Percentiles rank a stretch among this genome's conserved stretches.
phyloP scores from a whole-genome alignment of 2,797 vertebrate species.

The Limnodromus scolopaceus region DNA sequence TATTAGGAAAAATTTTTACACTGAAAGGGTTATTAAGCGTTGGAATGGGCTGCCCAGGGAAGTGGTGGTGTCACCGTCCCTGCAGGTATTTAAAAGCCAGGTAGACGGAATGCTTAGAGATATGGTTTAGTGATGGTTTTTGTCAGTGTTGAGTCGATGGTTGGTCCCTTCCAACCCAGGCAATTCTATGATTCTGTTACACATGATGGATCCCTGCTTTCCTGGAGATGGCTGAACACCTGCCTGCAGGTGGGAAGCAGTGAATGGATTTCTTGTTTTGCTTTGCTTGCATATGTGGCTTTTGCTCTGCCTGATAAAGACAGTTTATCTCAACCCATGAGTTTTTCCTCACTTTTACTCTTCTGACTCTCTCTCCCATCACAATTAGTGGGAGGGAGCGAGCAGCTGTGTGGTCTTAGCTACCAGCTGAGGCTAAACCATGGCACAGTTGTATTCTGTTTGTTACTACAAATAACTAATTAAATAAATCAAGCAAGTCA shows the following conservation, averaged over 20 bases:
- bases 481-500: background rate
- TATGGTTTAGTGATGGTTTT: too few species aligned
- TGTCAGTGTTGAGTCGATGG: too few species aligned
- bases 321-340: background rate
- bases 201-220: background rate
- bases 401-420: background rate
- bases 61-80: too few species aligned
- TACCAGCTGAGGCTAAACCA: background rate
- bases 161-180: too few species aligned
- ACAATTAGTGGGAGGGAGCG: background rate
- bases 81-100: too few species aligned
- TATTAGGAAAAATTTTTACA: too few species aligned
- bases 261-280: background rate
- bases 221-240: background rate
- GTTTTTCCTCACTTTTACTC: background rate
- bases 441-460: background rate
- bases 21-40: too few species aligned
- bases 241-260: background rate
- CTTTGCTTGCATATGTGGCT: background rate
- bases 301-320: background rate
- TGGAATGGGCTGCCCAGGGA: too few species aligned
- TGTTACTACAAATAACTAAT: background rate
- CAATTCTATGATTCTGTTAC: too few species aligned
- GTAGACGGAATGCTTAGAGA: too few species aligned
- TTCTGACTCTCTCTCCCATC: background rate